phyloP scores from a whole-genome alignment of 2,888 invertebrate species.

The Pandemis corylana region DNA sequence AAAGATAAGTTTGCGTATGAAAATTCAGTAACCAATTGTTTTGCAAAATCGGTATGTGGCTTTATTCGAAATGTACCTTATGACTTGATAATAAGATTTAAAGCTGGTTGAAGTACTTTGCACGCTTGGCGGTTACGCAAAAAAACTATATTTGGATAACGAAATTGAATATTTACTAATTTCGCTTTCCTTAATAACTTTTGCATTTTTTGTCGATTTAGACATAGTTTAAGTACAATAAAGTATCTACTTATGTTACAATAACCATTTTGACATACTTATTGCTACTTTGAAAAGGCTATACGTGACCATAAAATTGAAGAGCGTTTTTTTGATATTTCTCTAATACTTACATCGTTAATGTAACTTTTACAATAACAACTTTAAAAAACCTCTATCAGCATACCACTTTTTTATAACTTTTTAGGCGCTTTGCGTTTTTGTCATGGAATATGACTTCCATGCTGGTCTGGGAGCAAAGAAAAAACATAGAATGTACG shows the following conservation, averaged over 20 bases:
- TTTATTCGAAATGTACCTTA: background rate
- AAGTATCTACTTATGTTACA: background rate
- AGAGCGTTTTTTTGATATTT: background rate
- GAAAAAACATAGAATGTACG: no score
- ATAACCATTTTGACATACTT: background rate
- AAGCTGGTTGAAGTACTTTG: slow-evolving; percentile 9
- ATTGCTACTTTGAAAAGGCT: background rate
- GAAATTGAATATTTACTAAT: slow-evolving; percentile 19
- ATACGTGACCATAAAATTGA: background rate
- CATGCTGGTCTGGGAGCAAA: no score
- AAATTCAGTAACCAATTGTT: background rate
- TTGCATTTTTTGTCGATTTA: slow-evolving; percentile 17
- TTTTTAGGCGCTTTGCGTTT: no score
- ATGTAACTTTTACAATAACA: background rate
- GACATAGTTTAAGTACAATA: background rate
- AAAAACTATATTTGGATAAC: slow-evolving; percentile 34
- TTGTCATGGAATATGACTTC: no score
- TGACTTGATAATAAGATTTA: background rate
- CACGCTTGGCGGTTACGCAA: slow-evolving; percentile 13
- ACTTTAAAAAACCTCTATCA: background rate
- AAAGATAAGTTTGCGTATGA: background rate
- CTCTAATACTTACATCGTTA: background rate
- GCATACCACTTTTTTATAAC: no score
- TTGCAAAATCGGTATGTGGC: background rate
- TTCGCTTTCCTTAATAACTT: slow-evolving; percentile 17